Conservation (phyloP, 1,140 invertebrate genomes). For the Lepidurus arcticus region DNA sequence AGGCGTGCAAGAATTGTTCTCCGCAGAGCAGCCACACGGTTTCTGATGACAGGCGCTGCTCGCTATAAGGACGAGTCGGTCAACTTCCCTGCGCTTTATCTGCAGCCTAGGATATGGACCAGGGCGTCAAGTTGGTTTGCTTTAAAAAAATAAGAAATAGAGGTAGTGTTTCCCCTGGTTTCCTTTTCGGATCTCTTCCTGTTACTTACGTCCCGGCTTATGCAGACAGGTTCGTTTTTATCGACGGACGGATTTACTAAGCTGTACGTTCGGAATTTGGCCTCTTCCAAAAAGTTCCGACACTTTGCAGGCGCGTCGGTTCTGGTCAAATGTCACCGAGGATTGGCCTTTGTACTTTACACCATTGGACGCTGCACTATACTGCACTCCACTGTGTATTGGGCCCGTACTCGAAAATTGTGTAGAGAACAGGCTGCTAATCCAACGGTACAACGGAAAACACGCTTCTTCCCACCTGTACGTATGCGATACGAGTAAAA, state of each 20-base stretch:
- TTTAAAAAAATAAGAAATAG: neutral
- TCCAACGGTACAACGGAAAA: neutral
- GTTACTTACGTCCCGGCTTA: neutral
- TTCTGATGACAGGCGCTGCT: neutral
- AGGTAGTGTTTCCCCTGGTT: neutral
- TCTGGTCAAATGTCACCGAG: constrained; percentile 17
- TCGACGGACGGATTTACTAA: neutral
- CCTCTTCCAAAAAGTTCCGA: constrained; percentile 4
- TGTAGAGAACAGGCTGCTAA: neutral
- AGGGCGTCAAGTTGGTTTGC: neutral
- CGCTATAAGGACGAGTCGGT: neutral
- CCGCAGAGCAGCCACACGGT: neutral
- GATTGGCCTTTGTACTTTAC: constrained; percentile 19
- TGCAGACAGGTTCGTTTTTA: neutral
- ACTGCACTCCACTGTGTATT: neutral
- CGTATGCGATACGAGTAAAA: neutral
- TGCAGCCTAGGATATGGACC: neutral
- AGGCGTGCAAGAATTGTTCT: neutral
- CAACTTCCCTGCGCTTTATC: neutral
- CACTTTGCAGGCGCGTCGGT: neutral
- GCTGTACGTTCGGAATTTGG: constrained; percentile 21
- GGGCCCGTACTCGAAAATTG: neutral
- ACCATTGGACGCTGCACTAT: constrained; percentile 7
- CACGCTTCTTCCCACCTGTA: constrained; percentile 1
- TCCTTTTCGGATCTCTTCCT: neutral